Evolutionary conservation across 2,888 invertebrate genomes (phyloP).

Genomic region (Uropetala carovei): DNA sequence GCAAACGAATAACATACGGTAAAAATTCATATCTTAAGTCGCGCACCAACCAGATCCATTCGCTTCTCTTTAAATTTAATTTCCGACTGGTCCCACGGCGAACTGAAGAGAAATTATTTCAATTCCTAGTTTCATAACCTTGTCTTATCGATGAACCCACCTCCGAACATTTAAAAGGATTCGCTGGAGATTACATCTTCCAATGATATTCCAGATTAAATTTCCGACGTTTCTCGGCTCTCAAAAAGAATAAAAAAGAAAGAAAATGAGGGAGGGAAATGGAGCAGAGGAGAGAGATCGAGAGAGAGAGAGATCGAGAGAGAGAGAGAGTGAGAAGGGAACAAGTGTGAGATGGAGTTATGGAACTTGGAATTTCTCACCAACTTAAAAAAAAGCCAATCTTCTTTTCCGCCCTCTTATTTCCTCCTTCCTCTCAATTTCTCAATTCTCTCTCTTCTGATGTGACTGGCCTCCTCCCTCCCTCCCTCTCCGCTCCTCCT

Average conservation of each 20-base stretch:
- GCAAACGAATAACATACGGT: too few species aligned
- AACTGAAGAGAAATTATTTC: too few species aligned
- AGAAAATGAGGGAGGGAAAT: not conserved
- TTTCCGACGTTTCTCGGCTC: conserved; percentile 29
- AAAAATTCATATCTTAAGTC: too few species aligned
- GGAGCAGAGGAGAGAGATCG: not conserved
- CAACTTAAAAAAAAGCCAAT: not conserved
- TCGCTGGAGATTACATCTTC: not conserved
- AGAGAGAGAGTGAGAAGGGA: not conserved
- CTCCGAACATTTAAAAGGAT: not conserved
- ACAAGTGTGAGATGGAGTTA: not conserved
- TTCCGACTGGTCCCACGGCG: too few species aligned
- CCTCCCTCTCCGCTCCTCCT: not conserved
- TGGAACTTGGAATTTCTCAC: not conserved
- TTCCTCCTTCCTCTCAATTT: not conserved
- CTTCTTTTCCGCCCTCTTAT: not conserved
- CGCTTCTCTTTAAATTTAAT: too few species aligned
- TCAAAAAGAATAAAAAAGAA: not conserved
- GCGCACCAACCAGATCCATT: too few species aligned
- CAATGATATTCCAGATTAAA: conserved; percentile 3
- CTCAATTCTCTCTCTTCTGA: not conserved
- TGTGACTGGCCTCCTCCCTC: not conserved
- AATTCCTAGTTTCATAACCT: too few species aligned
- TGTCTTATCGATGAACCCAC: too few species aligned
- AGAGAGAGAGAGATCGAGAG: not conserved